phyloP scores from a whole-genome alignment of 2,113 vertebrate genomes.

The Hyperopisus bebe region DNA sequence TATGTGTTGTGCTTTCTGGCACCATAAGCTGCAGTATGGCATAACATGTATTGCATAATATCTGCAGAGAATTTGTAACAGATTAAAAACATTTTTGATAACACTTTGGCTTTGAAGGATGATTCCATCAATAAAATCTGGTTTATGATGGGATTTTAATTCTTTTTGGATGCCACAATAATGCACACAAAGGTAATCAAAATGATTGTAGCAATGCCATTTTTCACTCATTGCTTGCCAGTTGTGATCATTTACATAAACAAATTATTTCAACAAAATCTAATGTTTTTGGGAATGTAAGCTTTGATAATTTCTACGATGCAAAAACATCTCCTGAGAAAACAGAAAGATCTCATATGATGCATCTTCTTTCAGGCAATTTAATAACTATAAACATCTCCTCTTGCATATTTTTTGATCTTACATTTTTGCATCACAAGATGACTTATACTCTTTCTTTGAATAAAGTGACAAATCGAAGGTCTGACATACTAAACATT shows the following conservation, averaged over 20 bases:
- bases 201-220: neutral
- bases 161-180: neutral
- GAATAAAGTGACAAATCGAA: neutral
- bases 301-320: neutral
- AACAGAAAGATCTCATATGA: neutral
- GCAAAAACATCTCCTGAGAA: neutral
- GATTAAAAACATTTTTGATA: neutral
- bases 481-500: neutral
- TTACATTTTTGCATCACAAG: neutral
- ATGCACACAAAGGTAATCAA: neutral
- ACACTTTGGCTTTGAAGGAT: neutral
- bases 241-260: neutral
- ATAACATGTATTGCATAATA: neutral
- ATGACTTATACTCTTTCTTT: neutral
- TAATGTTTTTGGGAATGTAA: neutral
- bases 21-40: neutral
- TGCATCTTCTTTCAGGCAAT: neutral
- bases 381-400: neutral
- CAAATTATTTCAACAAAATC: neutral
- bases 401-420: neutral
- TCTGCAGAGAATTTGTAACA: neutral
- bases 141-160: neutral
- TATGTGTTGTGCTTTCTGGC: conserved; percentile 6
- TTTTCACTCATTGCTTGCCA: neutral
- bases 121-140: neutral